Conservation (phyloP, 1,140 invertebrate genomes). For the Hylaeus volcanicus region DNA sequence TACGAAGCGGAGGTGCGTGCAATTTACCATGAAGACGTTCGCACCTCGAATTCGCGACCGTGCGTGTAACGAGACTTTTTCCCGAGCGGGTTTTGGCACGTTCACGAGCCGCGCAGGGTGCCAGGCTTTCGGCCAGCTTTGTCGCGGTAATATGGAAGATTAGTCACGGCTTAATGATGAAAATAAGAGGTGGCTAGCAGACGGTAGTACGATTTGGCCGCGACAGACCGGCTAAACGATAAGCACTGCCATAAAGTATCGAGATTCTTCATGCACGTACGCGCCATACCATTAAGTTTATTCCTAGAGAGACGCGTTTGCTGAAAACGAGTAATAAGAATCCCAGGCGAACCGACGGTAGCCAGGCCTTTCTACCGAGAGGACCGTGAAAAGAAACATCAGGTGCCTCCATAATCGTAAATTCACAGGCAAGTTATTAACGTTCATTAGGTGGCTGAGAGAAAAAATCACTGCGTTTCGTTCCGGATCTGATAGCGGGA, state of each 20-base stretch:
- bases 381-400: slow-evolving; percentile 22
- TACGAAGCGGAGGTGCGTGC: not conserved
- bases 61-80: slow-evolving; percentile 47
- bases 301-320: slow-evolving; percentile 61
- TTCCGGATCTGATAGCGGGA: too few relatives aligned
- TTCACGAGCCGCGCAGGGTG: too few relatives aligned
- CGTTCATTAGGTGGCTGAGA: not conserved
- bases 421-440: slow-evolving; percentile 52
- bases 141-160: slow-evolving; percentile 60
- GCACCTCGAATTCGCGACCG: slow-evolving; percentile 36
- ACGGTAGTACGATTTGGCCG: slow-evolving; percentile 53
- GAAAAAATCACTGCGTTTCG: too few relatives aligned
- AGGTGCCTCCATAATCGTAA: slow-evolving; percentile 49
- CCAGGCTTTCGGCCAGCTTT: slow-evolving; percentile 32
- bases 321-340: slow-evolving; percentile 58
- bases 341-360: slow-evolving; percentile 36
- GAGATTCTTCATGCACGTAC: slow-evolving; percentile 63
- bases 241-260: slow-evolving; percentile 63
- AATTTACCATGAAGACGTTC: slow-evolving; percentile 46
- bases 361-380: slow-evolving; percentile 23
- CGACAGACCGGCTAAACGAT: slow-evolving; percentile 53
- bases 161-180: slow-evolving; percentile 65
- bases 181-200: slow-evolving; percentile 50
- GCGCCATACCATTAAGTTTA: slow-evolving; percentile 52
- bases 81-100: slow-evolving; percentile 37